Conservation (phyloP, 2,888 invertebrate species). For the Melitaea athalia region DNA sequence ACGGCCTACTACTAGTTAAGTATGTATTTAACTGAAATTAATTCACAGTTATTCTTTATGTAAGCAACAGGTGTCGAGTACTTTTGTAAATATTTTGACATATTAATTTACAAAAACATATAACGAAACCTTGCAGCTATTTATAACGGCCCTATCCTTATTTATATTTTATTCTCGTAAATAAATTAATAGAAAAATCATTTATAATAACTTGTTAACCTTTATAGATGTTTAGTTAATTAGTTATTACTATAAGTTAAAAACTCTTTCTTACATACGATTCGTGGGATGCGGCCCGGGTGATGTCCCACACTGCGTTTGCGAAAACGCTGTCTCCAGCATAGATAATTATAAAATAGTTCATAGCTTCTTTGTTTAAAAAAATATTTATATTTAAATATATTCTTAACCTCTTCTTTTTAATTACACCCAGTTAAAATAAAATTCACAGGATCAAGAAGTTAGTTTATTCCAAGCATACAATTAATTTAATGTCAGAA, state of each 20-base stretch:
- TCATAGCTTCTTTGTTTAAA: too few species aligned
- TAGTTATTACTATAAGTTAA: neutral
- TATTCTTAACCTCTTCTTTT: neutral
- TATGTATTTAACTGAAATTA: neutral
- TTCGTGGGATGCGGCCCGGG: too few species aligned
- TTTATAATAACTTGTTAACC: slow-evolving; percentile 5
- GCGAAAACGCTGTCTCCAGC: too few species aligned
- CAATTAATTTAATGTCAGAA: slow-evolving; percentile 25
- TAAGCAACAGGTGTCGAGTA: neutral
- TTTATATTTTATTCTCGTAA: neutral
- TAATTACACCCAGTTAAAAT: neutral
- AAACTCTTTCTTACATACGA: neutral
- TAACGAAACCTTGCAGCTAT: too few species aligned
- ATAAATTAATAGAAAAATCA: neutral
- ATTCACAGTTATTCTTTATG: neutral
- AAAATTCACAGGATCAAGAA: neutral
- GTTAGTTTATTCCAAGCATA: slow-evolving; percentile 3
- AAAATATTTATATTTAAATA: too few species aligned
- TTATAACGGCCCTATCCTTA: neutral
- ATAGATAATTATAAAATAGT: too few species aligned
- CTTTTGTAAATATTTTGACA: neutral
- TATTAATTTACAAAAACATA: neutral
- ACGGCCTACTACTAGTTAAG: neutral
- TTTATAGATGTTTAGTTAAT: neutral
- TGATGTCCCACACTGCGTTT: too few species aligned